These are phyloP conservation scores for Novumbra hubbsi DNA, from an alignment of 2,797 vertebrate genomes.

Conservation along the genomic window DNA sequence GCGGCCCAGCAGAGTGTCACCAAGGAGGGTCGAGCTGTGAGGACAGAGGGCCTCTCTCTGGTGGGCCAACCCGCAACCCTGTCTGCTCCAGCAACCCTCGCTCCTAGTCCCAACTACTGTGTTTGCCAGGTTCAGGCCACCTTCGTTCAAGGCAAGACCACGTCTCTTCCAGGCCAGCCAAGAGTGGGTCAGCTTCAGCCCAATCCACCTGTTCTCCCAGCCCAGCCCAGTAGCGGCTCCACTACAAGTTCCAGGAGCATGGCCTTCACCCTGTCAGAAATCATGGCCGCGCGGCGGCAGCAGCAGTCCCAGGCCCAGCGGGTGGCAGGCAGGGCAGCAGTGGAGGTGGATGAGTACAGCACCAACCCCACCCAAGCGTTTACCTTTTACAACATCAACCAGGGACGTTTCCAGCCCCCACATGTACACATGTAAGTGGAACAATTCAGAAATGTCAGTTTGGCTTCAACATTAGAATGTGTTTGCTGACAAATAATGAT, in stretches of 20 bases:
- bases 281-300: conserved; percentile 88
- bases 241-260: conserved; percentile 57
- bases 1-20: conserved; percentile 61
- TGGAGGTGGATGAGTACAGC: conserved; percentile 97
- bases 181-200: conserved; percentile 4
- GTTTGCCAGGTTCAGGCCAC: conserved; percentile 1
- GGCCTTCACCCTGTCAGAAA: conserved; percentile 94
- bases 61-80: not conserved
- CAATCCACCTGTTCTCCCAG: conserved; percentile 68
- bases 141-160: not conserved
- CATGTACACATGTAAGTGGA: conserved; percentile 95
- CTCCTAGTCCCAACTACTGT: conserved; percentile 1
- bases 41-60: conserved; percentile 33
- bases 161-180: conserved; percentile 4
- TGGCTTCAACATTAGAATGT: not conserved
- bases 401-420: conserved; percentile 95
- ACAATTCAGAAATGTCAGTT: too few relatives aligned
- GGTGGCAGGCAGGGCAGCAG: conserved; percentile 75
- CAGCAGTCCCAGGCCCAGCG: conserved; percentile 81
- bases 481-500: too few relatives aligned
- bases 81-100: not conserved
- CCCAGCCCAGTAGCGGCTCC: not conserved
- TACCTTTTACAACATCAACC: conserved; percentile 99
- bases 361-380: conserved; percentile 97
- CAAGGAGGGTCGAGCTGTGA: conserved; percentile 69